These are phyloP conservation scores for Patella ulyssiponensis DNA, from an alignment of 2,888 invertebrate species.

Conservation along the genomic window DNA sequence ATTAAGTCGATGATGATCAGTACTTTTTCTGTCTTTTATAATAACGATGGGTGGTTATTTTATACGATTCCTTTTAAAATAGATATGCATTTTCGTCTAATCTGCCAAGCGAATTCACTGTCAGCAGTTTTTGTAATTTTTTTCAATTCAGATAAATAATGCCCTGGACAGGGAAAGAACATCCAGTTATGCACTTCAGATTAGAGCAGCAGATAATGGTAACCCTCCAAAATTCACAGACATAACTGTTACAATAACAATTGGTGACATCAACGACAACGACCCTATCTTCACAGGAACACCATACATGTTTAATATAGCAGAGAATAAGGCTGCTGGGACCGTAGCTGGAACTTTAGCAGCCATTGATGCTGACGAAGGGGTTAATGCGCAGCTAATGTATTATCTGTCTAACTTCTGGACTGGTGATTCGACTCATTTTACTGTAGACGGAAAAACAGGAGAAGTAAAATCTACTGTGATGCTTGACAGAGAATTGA, in stretches of 20 bases:
- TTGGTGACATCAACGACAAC: slow-evolving; percentile 60
- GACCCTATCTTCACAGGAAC: slow-evolving; percentile 48
- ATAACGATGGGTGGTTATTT: not conserved
- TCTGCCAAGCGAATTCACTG: too few relatives aligned
- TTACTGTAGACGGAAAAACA: slow-evolving; percentile 40
- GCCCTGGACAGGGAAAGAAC: slow-evolving; percentile 59
- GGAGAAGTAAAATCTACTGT: slow-evolving; percentile 44
- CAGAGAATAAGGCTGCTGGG: slow-evolving; percentile 51
- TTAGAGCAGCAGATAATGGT: slow-evolving; percentile 47
- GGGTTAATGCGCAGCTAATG: slow-evolving; percentile 45
- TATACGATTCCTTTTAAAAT: not conserved
- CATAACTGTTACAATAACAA: slow-evolving; percentile 47
- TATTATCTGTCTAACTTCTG: slow-evolving; percentile 40
- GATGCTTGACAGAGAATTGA: slow-evolving; percentile 49
- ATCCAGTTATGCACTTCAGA: slow-evolving; percentile 44
- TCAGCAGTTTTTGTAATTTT: too few relatives aligned
- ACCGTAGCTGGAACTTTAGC: slow-evolving; percentile 44
- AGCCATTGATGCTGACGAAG: slow-evolving; percentile 56
- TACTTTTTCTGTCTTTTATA: not conserved
- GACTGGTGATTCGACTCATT: slow-evolving; percentile 43
- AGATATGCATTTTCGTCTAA: too few relatives aligned
- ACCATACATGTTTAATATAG: slow-evolving; percentile 47
- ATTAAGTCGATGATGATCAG: not conserved
- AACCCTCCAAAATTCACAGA: slow-evolving; percentile 29
- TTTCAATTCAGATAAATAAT: slow-evolving; percentile 45